Base-by-base conservation (phyloP, 1,140 invertebrate species). In the Ganaspis sp. region DNA sequence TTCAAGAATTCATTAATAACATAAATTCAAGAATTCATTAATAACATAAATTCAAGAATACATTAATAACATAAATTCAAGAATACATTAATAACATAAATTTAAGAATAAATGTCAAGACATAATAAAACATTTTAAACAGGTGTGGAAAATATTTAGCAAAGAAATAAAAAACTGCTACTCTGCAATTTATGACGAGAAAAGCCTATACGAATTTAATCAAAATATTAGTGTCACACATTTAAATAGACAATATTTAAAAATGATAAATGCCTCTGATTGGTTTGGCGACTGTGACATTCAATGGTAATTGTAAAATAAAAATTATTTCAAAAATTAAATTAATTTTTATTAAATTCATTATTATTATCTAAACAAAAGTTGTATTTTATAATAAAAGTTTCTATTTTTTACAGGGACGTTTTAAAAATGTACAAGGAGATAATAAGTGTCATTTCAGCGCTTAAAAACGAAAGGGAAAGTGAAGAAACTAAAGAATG, bases 111-210 rank as follows among this genome's bases (percentile, higher is more conserved):
- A n/a, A n/a, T n/a, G n/a, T n/a, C n/a, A n/a, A n/a, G n/a, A n/a
- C n/a, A n/a, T 9, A 40, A 40, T 40, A 40, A 40, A 11, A 11
- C 4, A 40, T 40, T 2, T 40, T 40, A 6, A 11, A 49, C 17
- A 95, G 90, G 92, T 96, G 3, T 97, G 95, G 92, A 91, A 93
- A 58, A 93, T 96, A 87, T 96, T 97, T 86, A 93, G 93, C 73
- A 91, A 94, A 29, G 96, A 97, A 85, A 93, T 97, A 9, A 72
- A 87, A 75, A 64, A 23, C 70, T 86, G 77, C 45, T 21, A 40
- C 21, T 42, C 38, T 12, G 12, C 19, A 11, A n/a, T 70, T 37
- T 21, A 38, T 21, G 21, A 70, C 8, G 37, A 70, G 11, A 9
- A 70, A 73, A 54, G n/a, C 49, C 26, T 26, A 1, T 8, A 45